Evolutionary conservation across 2,797 vertebrate species (phyloP).

Genomic region (Coendou prehensilis): DNA sequence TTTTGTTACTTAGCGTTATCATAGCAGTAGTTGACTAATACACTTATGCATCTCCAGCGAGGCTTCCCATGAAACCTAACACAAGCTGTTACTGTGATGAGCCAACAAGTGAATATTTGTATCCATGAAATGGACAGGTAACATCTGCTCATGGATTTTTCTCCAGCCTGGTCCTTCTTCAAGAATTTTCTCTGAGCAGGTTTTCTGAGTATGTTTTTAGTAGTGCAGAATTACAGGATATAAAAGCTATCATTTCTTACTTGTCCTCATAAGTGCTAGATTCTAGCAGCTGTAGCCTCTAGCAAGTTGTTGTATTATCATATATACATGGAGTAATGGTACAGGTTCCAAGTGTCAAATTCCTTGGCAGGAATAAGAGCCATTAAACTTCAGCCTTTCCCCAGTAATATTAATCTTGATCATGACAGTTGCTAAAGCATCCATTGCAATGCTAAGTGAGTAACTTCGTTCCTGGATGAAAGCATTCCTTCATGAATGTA

Average conservation of each 20-base stretch:
- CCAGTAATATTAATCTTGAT: conserved; percentile 23
- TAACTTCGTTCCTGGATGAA: not conserved
- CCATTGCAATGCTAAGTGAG: not conserved
- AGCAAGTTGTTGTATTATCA: not conserved
- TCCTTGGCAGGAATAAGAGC: not conserved
- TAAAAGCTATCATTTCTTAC: not conserved
- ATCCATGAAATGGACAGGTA: not conserved
- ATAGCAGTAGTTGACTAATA: not conserved
- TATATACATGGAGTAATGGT: not conserved
- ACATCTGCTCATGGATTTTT: conserved; percentile 45
- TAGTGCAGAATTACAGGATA: not conserved
- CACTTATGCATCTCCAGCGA: not conserved
- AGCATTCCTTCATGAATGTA: not conserved
- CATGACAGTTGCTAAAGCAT: not conserved
- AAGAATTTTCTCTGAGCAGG: not conserved
- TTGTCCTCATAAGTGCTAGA: not conserved
- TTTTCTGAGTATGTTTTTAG: conserved; percentile 41
- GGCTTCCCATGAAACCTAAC: not conserved
- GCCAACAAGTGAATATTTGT: not conserved
- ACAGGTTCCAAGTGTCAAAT: conserved; percentile 8
- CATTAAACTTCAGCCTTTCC: conserved; percentile 35
- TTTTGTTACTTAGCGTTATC: not conserved
- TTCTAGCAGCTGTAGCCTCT: not conserved
- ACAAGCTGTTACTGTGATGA: not conserved
- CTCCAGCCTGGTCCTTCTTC: not conserved